Base-by-base conservation (phyloP, 2,113 vertebrate species). In the Pachypanchax playfairii region DNA sequence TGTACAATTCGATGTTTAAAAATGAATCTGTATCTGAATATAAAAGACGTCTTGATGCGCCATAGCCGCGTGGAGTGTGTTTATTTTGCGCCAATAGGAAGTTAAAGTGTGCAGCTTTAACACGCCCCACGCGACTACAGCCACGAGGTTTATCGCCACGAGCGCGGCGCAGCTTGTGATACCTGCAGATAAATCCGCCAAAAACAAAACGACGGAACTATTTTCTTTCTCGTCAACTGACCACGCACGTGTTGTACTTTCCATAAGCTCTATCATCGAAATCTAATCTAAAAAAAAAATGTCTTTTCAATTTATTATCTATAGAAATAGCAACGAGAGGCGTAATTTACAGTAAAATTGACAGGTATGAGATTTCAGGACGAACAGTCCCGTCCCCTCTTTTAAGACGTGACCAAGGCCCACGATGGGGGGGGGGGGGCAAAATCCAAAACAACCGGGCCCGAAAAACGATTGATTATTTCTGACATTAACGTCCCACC, bases 121-220 rank as follows among this genome's bases (percentile, higher is more conserved):
- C 81, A 84, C 83, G 65, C 76, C 80, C 79, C 79, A 56, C 73
- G 81, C 60, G 43, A 17, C 24, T 26, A 15, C 69, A 73, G 71
- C 87, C 90, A 92, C 90, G 90, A 87, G 90, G 89, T 87, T 76
- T 38, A 57, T 49, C 71, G 39, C 50, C 69, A 18, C 14, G 50
- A 65, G 67, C 25, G 38, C 42, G 0, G 42, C 1, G 48, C 54
- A 22, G 47, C 29, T 31, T 11, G 33, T 17, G 6, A 17, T 4
- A 20, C 21, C 13, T 7, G 15, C 9, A 22, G 42, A 57, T 36
- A 44, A 50, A 79, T 33, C n/a, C 41, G 48, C 48, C 48, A 28
- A 42, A 44, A 44, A 36, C 41, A 26, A 58, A 56, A 18, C 17
- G 9, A 21, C 18, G 3, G 2, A 43, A 29, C 25, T 9, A 0